phyloP scores from a whole-genome alignment of 2,113 vertebrate genomes.

The Ceyx margarethae region DNA sequence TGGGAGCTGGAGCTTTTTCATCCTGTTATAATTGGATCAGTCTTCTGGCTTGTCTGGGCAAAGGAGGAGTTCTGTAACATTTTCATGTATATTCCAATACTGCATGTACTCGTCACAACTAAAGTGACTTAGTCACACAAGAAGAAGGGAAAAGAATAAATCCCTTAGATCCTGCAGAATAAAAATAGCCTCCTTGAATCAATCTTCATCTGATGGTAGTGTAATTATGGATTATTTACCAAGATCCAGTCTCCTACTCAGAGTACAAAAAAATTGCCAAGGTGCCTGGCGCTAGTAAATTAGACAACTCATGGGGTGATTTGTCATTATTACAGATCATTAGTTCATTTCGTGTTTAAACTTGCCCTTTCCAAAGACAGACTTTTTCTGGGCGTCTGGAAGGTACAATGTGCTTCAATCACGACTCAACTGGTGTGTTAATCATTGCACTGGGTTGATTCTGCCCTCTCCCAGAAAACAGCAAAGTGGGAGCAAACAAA shows the following conservation, averaged over 20 bases:
- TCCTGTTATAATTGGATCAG: constrained; percentile 3
- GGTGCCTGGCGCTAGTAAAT: constrained; percentile 40
- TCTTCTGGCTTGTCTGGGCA: constrained; percentile 11
- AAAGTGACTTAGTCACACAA: not conserved
- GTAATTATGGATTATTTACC: constrained; percentile 68
- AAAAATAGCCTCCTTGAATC: constrained; percentile 36
- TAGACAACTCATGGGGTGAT: constrained; percentile 47
- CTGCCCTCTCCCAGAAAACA: not conserved
- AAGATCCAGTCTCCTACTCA: constrained; percentile 18
- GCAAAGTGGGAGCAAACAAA: not conserved
- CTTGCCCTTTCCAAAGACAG: constrained; percentile 29
- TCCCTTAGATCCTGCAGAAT: constrained; percentile 9
- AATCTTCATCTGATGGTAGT: constrained; percentile 17
- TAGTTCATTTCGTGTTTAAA: constrained; percentile 54
- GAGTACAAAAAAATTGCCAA: constrained; percentile 2
- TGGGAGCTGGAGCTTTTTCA: not conserved
- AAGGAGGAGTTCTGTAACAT: not conserved
- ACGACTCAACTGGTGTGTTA: not conserved
- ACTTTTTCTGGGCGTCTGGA: not conserved
- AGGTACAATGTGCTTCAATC: not conserved
- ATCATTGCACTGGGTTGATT: not conserved
- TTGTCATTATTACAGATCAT: constrained; percentile 63
- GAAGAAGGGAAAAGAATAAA: constrained; percentile 20
- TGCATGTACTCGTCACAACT: not conserved
- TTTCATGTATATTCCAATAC: not conserved